These are phyloP conservation scores for Scopus umbretta DNA, from an alignment of 2,113 vertebrate genomes.

Conservation along the genomic window DNA sequence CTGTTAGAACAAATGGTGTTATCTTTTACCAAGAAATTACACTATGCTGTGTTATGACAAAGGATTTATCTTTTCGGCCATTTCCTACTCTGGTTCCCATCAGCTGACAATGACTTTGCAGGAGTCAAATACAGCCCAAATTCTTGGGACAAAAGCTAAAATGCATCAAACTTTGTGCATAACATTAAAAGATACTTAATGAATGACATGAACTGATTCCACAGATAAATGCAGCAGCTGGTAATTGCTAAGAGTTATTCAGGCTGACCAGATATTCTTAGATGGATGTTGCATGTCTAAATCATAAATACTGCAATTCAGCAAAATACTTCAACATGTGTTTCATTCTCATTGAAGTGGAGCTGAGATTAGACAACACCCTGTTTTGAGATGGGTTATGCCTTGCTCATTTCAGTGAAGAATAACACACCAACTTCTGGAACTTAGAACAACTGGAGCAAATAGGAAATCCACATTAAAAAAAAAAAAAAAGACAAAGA, in stretches of 20 bases:
- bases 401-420: not conserved
- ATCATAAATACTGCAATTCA: not conserved
- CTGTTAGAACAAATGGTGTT: not conserved
- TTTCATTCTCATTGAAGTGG: not conserved
- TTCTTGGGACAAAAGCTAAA: not conserved
- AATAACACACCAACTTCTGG: not conserved
- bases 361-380: not conserved
- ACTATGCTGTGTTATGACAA: not conserved
- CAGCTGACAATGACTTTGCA: not conserved
- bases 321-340: not conserved
- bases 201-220: not conserved
- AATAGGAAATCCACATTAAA: not conserved
- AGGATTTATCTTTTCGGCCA: not conserved
- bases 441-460: not conserved
- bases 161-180: not conserved
- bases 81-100: not conserved
- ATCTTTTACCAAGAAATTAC: not conserved
- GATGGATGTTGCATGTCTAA: not conserved
- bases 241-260: not conserved
- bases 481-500: not conserved
- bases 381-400: not conserved
- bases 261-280: not conserved
- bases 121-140: not conserved
- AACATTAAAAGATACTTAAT: not conserved
- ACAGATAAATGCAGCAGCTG: not conserved